Evolutionary conservation across 2,797 vertebrate species (phyloP).

Genomic region (Rhinogobio ventralis): DNA sequence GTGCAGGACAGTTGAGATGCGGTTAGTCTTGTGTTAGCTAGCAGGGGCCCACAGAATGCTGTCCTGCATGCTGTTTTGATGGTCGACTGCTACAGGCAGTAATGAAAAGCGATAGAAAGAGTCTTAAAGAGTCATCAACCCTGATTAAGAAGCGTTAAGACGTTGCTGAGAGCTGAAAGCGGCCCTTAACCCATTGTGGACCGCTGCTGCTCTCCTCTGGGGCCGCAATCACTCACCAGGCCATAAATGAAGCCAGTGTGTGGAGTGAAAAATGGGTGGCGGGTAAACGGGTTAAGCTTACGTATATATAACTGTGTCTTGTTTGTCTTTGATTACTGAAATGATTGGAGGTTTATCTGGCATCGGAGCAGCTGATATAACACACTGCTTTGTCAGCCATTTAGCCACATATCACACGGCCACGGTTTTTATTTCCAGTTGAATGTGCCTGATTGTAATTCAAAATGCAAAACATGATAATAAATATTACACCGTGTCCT

Average conservation of each 20-base stretch:
- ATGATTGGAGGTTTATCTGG: constrained; percentile 23
- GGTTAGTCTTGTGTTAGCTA: not conserved
- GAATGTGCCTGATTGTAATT: constrained; percentile 4
- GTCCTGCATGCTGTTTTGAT: constrained; percentile 4
- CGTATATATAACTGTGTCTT: constrained; percentile 1
- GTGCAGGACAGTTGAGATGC: not conserved
- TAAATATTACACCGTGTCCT: not conserved
- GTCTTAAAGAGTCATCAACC: constrained; percentile 35
- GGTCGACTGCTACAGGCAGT: constrained; percentile 5
- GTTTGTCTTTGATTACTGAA: constrained; percentile 40
- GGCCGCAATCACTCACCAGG: not conserved
- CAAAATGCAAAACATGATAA: not conserved
- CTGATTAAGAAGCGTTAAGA: constrained; percentile 39
- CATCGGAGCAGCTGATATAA: not conserved
- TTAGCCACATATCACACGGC: not conserved
- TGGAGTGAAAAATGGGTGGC: not conserved
- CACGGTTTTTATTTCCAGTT: not conserved
- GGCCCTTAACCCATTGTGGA: not conserved
- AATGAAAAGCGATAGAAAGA: constrained; percentile 40
- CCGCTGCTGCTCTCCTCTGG: not conserved
- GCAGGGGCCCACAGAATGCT: not conserved
- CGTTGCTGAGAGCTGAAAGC: constrained; percentile 5
- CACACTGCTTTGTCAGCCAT: not conserved
- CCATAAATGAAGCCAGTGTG: not conserved
- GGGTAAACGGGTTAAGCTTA: constrained; percentile 15